A percentile compares a stretch with the other conserved stretches of the same genome.
These are phyloP conservation scores for Episyrphus balteatus DNA, from an alignment of 1,140 invertebrate species.

Conservation along the genomic window DNA sequence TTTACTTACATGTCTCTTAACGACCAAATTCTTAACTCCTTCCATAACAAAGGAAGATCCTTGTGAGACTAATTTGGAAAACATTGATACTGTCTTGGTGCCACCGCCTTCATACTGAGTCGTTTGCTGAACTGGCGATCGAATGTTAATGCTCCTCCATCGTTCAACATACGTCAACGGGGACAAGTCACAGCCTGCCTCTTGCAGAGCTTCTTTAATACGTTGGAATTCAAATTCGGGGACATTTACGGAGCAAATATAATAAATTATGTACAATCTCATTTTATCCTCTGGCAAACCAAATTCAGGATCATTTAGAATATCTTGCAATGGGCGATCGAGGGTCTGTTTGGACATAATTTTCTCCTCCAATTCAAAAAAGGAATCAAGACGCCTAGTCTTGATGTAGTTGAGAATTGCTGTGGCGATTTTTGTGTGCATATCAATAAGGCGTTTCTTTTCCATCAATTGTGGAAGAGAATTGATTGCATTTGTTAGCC, in stretches of 20 bases:
- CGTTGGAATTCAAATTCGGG: conserved; percentile 73
- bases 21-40: conserved; percentile 97
- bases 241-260: conserved; percentile 70
- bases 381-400: conserved; percentile 81
- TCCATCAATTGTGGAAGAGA: conserved; percentile 92
- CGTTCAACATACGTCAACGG: conserved; percentile 77
- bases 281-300: conserved; percentile 89
- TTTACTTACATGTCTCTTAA: conserved; percentile 83
- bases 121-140: conserved; percentile 35
- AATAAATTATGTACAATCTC: conserved; percentile 89
- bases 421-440: conserved; percentile 97
- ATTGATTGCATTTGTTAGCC: conserved; percentile 87
- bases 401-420: conserved; percentile 87
- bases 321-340: conserved; percentile 65
- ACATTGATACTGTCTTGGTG: conserved; percentile 95
- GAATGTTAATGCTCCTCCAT: conserved; percentile 53
- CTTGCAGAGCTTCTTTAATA: conserved; percentile 63
- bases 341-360: conserved; percentile 77
- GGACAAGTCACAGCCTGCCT: conserved; percentile 74
- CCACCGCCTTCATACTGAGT: conserved; percentile 84
- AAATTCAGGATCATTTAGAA: conserved; percentile 73
- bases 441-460: conserved; percentile 94
- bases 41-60: conserved; percentile 99
- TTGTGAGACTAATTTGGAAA: conserved; percentile 93
- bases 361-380: conserved; percentile 97